phyloP scores from a whole-genome alignment of 2,888 invertebrate genomes.

The Tenthredo scrophulariae region DNA sequence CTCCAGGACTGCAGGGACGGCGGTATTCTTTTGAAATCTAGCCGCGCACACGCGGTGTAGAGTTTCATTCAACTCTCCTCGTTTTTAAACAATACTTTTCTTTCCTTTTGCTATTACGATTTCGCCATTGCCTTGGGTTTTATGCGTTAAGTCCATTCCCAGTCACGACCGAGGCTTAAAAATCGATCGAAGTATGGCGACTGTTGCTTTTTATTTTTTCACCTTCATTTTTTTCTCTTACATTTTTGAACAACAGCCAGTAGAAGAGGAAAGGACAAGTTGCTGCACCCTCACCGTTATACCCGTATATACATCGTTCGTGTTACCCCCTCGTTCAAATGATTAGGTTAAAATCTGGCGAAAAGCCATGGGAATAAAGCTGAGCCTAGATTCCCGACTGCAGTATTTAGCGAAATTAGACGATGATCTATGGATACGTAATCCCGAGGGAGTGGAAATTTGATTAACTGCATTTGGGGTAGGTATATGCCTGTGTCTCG shows the following conservation, averaged over 20 bases:
- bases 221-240: background rate
- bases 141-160: no score
- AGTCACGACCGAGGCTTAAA: background rate
- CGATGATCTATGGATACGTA: constrained; percentile 25
- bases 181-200: background rate
- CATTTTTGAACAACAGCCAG: background rate
- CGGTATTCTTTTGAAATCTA: constrained; percentile 51
- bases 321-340: background rate
- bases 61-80: constrained; percentile 22
- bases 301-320: background rate
- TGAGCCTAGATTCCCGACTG: constrained; percentile 60
- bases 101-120: background rate
- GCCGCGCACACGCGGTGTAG: constrained; percentile 51
- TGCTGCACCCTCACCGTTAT: background rate
- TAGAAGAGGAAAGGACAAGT: background rate
- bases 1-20: constrained; percentile 22
- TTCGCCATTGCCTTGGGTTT: background rate
- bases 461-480: constrained; percentile 35
- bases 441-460: constrained; percentile 28
- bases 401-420: background rate
- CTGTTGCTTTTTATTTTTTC: background rate
- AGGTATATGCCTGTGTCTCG: constrained; percentile 3
- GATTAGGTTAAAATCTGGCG: constrained; percentile 28
- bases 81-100: constrained; percentile 43
- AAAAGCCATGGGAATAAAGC: constrained; percentile 52